Conservation (phyloP, 2,797 vertebrate species). For the Acrossocheilus fasciatus region DNA sequence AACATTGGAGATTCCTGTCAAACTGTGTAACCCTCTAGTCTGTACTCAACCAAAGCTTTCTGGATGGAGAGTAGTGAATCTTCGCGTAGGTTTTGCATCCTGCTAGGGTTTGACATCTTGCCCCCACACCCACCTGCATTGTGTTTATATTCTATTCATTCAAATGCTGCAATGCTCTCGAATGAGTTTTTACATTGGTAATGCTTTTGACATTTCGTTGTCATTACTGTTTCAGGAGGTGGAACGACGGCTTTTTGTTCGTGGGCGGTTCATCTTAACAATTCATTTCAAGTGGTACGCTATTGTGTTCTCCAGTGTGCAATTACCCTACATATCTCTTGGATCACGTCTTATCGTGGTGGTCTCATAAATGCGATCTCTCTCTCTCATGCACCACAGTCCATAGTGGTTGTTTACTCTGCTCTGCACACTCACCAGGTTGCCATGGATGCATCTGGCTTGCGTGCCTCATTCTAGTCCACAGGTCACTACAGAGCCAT, state of each 20-base stretch:
- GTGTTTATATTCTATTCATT: constrained; percentile 29
- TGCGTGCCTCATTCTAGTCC: constrained; percentile 34
- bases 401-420: constrained; percentile 43
- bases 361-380: constrained; percentile 32
- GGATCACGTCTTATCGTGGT: constrained; percentile 17
- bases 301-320: constrained; percentile 12
- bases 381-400: constrained; percentile 22
- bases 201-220: constrained; percentile 43
- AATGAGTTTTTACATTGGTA: constrained; percentile 17
- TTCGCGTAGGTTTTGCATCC: constrained; percentile 11
- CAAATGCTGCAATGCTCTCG: constrained; percentile 12
- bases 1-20: neutral
- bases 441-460: constrained; percentile 54
- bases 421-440: constrained; percentile 38
- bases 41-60: neutral
- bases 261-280: constrained; percentile 38
- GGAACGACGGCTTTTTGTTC: constrained; percentile 16
- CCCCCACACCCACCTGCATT: constrained; percentile 23
- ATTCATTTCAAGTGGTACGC: constrained; percentile 9
- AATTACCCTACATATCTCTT: constrained; percentile 30
- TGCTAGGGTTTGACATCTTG: constrained; percentile 14
- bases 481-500: constrained; percentile 46
- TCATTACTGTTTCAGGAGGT: neutral
- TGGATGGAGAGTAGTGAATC: neutral
- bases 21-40: neutral